Evolutionary conservation across 2,888 invertebrate genomes (phyloP), one percentile per base, ranked within the genome.

Genomic region (Drosophila mayaguana): DNA sequence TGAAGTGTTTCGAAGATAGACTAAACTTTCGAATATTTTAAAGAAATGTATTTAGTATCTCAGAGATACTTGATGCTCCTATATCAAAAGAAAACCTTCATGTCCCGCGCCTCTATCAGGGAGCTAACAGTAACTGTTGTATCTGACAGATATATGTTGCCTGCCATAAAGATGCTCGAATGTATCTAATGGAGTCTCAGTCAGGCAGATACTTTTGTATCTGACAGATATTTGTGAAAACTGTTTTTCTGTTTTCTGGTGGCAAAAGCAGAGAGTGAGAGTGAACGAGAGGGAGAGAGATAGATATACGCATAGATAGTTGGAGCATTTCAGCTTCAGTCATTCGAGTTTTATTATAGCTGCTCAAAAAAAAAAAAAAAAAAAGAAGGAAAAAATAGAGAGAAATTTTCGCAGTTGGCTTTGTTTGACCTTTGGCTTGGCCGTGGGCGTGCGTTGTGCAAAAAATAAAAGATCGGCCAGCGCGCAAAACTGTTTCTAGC

Each of bases 391-490:
- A 48, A 28, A 5, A 46, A 71, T 66, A 75, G 72, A 77, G 72
- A 78, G 66, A 79, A 82, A 70, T 69, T 75, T 50, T 73, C 48
- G 72, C 72, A 60, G 68, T 72, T 65, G 51, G 18, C 46, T 53
- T 48, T 67, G 71, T 56, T 32, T 82, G 84, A 86, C 84, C 84
- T 86, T 86, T 86, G 80, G 82, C 83, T 73, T 82, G 82, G 82
- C 84, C 87, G 84, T 84, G 83, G 85, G 86, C 81, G 78, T 80
- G 67, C 81, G 81, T 72, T 86, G 82, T 55, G 79, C 80, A 64
- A 80, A 86, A 72, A 38, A 38, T 7, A 16, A 36, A 36, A 36
- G 45, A 62, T 69, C 77, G 70, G 71, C 74, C 70, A 12, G 48
- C 48, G 2, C 12, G 32, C 48, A 61, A 77, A 74, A 84, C 73